phyloP scores from a whole-genome alignment of 2,113 vertebrate species.

The Peromyscus leucopus region DNA sequence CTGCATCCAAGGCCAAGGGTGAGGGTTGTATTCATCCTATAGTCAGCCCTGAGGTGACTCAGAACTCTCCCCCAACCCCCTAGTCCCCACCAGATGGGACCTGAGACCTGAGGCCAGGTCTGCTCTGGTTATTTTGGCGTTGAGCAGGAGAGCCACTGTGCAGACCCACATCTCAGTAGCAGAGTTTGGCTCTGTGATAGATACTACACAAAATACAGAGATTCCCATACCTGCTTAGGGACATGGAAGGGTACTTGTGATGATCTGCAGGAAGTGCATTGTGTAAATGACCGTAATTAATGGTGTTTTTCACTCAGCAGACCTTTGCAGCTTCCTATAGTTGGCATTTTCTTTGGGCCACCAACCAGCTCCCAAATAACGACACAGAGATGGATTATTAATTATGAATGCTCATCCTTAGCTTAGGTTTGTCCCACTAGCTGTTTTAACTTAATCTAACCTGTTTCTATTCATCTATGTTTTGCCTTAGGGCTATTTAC shows the following conservation, averaged over 20 bases:
- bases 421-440: background rate
- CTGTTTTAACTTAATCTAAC: background rate
- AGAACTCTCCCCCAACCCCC: background rate
- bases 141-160: background rate
- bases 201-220: background rate
- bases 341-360: background rate
- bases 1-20: background rate
- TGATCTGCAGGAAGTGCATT: rapidly evolving
- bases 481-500: background rate
- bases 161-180: rapidly evolving
- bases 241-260: rapidly evolving
- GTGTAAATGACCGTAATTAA: background rate
- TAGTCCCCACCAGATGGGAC: background rate
- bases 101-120: background rate
- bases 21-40: background rate
- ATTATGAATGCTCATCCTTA: background rate
- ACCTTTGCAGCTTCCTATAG: background rate
- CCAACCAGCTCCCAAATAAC: background rate
- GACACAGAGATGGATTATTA: background rate
- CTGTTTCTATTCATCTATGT: background rate
- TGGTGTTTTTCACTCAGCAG: background rate
- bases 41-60: background rate
- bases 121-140: background rate
- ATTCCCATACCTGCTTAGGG: background rate
- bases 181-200: background rate